phyloP scores from a whole-genome alignment of 2,888 invertebrate species.

The Limnephilus lunatus region DNA sequence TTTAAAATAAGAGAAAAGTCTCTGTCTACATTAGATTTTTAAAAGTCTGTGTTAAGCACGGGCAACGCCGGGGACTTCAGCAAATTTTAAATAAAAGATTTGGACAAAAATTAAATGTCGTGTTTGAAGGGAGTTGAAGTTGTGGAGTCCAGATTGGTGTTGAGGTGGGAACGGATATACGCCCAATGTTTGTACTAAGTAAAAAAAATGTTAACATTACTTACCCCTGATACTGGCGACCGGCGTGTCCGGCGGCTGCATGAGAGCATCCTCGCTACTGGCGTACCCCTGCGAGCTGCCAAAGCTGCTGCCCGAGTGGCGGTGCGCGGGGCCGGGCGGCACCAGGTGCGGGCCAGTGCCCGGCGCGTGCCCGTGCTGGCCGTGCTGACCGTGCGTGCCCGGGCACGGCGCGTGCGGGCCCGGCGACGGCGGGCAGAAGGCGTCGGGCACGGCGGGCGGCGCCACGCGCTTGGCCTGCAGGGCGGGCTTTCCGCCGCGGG shows the following conservation, averaged over 20 bases:
- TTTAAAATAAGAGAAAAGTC: too few species aligned
- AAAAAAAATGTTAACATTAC: too few species aligned
- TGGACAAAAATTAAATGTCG: too few species aligned
- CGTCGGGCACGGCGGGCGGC: conserved; percentile 91
- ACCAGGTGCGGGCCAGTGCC: conserved; percentile 68
- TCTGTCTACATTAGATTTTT: too few species aligned
- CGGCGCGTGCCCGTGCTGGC: conserved; percentile 76
- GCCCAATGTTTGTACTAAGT: too few species aligned
- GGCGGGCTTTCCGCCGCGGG: conserved; percentile 88
- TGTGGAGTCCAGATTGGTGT: background rate
- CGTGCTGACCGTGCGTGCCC: conserved; percentile 13
- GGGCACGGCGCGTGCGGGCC: conserved; percentile 69
- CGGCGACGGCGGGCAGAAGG: conserved; percentile 74
- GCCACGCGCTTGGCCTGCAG: conserved; percentile 94
- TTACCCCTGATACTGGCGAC: conserved; percentile 78
- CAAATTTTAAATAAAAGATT: too few species aligned
- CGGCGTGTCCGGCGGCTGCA: conserved; percentile 79
- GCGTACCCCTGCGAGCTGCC: conserved; percentile 86
- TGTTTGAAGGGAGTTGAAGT: too few species aligned
- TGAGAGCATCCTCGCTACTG: conserved; percentile 85
- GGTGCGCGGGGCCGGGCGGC: conserved; percentile 75
- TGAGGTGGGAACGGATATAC: background rate
- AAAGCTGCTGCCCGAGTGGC: conserved; percentile 89
- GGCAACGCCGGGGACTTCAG: too few species aligned
- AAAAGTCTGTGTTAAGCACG: too few species aligned